These are phyloP conservation scores for Pseudococcus viburni DNA, from an alignment of 2,888 invertebrate genomes.

Conservation along the genomic window DNA sequence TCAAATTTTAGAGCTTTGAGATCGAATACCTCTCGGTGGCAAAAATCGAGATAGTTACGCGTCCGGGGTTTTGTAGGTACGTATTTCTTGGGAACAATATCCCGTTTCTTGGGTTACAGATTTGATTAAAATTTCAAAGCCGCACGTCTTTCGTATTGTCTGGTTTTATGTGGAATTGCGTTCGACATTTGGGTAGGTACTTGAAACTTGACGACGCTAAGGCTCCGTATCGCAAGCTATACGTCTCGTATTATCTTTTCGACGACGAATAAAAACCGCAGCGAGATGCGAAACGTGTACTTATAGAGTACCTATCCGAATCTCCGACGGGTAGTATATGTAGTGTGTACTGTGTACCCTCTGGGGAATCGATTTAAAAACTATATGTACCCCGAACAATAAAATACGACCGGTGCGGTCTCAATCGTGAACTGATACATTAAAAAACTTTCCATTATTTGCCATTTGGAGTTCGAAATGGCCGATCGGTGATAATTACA, in stretches of 20 bases:
- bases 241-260: not conserved
- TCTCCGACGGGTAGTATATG: not conserved
- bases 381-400: not conserved
- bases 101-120: not conserved
- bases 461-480: not conserved
- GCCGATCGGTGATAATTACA: not conserved
- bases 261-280: not conserved
- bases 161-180: not conserved
- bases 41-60: too few relatives aligned
- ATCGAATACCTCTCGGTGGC: too few relatives aligned
- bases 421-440: too few relatives aligned
- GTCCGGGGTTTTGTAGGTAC: too few relatives aligned
- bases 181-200: not conserved
- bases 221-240: too few relatives aligned
- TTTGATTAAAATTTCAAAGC: conserved; percentile 20
- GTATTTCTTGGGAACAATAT: too few relatives aligned
- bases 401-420: not conserved
- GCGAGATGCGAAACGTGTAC: not conserved
- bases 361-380: not conserved
- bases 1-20: too few relatives aligned
- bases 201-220: not conserved
- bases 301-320: not conserved
- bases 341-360: not conserved
- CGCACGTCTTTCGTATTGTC: not conserved
- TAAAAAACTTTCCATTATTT: not conserved